phyloP scores from a whole-genome alignment of 2,797 vertebrate genomes.

The Champsocephalus esox region DNA sequence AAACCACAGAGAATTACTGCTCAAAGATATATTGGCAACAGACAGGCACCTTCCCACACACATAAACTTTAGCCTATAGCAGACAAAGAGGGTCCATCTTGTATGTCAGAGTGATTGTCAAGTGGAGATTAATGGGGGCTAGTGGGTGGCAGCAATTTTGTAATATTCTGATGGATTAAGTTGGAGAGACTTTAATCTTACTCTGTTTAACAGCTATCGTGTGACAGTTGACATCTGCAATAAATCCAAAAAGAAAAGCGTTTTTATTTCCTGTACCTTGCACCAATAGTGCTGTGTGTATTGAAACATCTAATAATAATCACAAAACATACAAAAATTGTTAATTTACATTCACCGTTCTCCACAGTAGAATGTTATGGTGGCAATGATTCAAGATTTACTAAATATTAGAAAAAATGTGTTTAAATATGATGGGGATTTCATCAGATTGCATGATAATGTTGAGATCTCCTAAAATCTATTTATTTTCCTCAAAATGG shows the following conservation, averaged over 20 bases:
- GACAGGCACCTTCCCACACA: conserved; percentile 70
- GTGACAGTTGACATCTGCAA: not conserved
- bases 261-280: not conserved
- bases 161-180: conserved; percentile 54
- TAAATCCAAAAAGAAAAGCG: conserved; percentile 12
- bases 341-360: not conserved
- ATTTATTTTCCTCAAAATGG: not conserved
- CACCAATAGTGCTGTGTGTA: not conserved
- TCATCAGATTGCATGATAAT: not conserved
- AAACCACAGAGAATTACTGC: conserved; percentile 69
- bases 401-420: not conserved
- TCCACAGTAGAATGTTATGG: not conserved
- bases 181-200: conserved; percentile 45
- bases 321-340: not conserved
- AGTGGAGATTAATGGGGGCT: conserved; percentile 59
- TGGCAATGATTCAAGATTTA: not conserved
- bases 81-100: conserved; percentile 69
- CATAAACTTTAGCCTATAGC: conserved; percentile 56
- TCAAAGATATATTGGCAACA: conserved; percentile 65
- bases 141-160: conserved; percentile 57
- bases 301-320: not conserved
- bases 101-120: conserved; percentile 72
- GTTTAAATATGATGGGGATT: not conserved
- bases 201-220: conserved; percentile 35
- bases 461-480: not conserved